Percentiles rank a stretch among this genome's conserved stretches.
Evolutionary conservation across 2,797 vertebrate species (phyloP).

Genomic region (Tinamus major): DNA sequence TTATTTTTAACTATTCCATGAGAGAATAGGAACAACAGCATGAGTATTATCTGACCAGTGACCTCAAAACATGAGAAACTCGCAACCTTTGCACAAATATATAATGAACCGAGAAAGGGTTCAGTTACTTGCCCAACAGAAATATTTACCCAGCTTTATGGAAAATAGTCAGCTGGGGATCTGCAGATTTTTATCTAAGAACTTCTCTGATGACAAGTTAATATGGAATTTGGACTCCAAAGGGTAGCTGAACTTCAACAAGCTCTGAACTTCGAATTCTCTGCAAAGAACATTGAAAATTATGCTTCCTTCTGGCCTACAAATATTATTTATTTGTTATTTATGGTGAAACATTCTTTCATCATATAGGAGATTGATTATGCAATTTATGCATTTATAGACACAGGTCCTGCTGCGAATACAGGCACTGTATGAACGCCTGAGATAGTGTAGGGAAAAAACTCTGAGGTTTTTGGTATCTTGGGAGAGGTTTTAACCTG

Average conservation of each 20-base stretch:
- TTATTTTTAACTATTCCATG: not conserved
- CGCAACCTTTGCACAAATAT: not conserved
- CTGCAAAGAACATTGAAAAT: slow-evolving; percentile 4
- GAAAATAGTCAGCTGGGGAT: slow-evolving; percentile 14
- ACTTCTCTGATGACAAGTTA: slow-evolving; percentile 4
- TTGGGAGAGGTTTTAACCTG: slow-evolving; percentile 40
- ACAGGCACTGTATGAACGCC: not conserved
- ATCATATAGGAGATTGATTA: not conserved
- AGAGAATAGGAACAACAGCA: not conserved
- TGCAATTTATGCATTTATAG: not conserved
- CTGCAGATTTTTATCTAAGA: slow-evolving; percentile 51
- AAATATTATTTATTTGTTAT: not conserved
- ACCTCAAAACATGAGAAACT: slow-evolving; percentile 46
- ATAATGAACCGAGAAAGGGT: not conserved
- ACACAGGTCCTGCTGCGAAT: not conserved
- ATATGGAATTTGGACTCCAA: not conserved
- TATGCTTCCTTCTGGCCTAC: not conserved
- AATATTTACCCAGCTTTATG: slow-evolving; percentile 47
- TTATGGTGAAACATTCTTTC: not conserved
- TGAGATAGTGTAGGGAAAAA: not conserved
- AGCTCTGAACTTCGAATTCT: not conserved
- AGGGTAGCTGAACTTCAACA: slow-evolving; percentile 1
- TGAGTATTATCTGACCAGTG: not conserved
- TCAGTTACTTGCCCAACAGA: slow-evolving; percentile 2
- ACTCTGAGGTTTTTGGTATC: slow-evolving; percentile 32